Evolutionary conservation across 2,113 vertebrate species (phyloP).

Genomic region (Sciurus niger): DNA sequence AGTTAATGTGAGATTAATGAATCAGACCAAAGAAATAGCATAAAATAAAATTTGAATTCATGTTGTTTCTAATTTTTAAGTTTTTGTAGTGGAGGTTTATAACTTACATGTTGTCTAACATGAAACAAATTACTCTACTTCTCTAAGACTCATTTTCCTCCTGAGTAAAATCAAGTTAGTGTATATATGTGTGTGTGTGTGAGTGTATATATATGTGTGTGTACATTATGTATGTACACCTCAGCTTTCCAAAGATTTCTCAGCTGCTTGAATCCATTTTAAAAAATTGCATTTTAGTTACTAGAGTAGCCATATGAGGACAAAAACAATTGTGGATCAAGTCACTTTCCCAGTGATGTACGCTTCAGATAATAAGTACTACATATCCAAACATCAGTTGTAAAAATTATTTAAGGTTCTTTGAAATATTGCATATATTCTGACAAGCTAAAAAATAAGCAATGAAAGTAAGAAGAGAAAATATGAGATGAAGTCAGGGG

Average conservation of each 20-base stretch:
- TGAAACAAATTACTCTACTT: background rate
- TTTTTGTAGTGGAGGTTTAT: conserved; percentile 18
- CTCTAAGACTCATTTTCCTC: background rate
- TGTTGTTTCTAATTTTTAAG: conserved; percentile 21
- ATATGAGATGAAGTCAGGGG: background rate
- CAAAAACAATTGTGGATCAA: background rate
- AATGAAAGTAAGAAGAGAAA: background rate
- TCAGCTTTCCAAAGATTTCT: background rate
- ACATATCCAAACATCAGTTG: conserved; percentile 31
- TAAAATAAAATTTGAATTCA: conserved; percentile 60
- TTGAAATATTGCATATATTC: background rate
- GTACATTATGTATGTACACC: background rate
- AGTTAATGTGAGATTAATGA: conserved; percentile 73
- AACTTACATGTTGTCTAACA: background rate
- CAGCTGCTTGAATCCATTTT: background rate
- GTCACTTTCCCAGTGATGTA: background rate
- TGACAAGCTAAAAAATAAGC: background rate
- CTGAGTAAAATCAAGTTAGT: background rate
- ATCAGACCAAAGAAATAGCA: conserved; percentile 56
- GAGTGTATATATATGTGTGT: background rate
- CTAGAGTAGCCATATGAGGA: background rate
- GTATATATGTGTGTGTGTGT: background rate
- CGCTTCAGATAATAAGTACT: conserved; percentile 10
- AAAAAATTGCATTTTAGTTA: background rate
- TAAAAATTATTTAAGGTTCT: background rate